Conservation (phyloP, 2,797 vertebrate species). For the Sternarchorhynchus goeldii region DNA sequence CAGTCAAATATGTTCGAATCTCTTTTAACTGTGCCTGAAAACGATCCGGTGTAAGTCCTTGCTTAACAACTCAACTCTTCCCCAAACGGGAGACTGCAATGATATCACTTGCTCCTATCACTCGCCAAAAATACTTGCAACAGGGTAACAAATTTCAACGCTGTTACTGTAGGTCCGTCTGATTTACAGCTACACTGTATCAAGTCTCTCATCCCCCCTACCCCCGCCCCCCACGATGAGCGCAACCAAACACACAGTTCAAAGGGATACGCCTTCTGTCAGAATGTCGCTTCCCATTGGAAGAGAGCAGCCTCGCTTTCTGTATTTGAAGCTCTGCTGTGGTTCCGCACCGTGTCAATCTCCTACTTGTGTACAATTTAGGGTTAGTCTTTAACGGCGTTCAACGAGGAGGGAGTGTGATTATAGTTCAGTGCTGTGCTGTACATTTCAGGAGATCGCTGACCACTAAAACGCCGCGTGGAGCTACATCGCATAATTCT, state of each 20-base stretch:
- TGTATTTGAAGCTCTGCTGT: not conserved
- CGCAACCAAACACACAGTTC: conserved; percentile 1
- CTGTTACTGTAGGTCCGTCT: conserved; percentile 73
- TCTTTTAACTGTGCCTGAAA: conserved; percentile 64
- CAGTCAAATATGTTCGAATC: conserved; percentile 75
- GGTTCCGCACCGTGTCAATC: conserved; percentile 15
- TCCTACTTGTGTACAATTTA: not conserved
- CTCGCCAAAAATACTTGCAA: conserved; percentile 79
- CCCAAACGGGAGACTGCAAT: conserved; percentile 68
- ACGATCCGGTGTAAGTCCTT: conserved; percentile 67
- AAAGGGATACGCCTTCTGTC: conserved; percentile 1
- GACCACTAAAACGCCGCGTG: not conserved
- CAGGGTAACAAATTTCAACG: conserved; percentile 74
- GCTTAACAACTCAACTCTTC: conserved; percentile 69
- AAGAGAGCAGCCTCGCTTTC: not conserved
- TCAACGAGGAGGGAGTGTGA: not conserved
- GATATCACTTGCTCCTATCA: conserved; percentile 73
- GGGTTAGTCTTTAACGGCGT: not conserved
- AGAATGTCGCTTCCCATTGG: not conserved
- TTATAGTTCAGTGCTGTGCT: not conserved
- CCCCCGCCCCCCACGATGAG: conserved; percentile 48
- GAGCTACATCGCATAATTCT: not conserved
- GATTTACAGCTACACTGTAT: conserved; percentile 78
- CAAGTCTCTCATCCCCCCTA: conserved; percentile 65
- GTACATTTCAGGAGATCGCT: not conserved